A percentile compares a stretch with the other conserved stretches of the same genome.
phyloP scores from a whole-genome alignment of 2,888 invertebrate species.

The Synergus gifuensis region DNA sequence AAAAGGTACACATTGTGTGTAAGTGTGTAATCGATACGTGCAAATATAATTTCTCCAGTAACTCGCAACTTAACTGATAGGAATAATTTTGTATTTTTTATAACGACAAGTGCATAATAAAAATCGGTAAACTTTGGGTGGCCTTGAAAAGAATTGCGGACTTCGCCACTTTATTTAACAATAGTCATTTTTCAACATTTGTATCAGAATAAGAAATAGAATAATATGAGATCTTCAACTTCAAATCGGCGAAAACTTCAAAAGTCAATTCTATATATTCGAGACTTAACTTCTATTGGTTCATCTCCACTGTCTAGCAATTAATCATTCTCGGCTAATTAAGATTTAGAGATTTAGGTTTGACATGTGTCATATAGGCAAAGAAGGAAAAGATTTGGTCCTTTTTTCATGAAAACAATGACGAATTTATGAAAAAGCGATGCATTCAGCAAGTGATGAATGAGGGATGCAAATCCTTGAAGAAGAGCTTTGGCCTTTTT shows the following conservation, averaged over 20 bases:
- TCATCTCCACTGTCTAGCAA: neutral
- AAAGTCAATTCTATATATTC: too few species aligned
- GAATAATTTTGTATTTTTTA: neutral
- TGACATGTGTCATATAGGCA: neutral
- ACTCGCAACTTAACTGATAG: slow-evolving; percentile 6
- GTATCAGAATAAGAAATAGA: too few species aligned
- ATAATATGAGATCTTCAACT: too few species aligned
- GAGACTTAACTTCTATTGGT: too few species aligned
- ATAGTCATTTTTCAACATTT: too few species aligned
- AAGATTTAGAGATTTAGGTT: neutral
- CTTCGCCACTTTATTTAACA: too few species aligned
- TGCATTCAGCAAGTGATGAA: neutral
- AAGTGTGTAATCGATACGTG: neutral
- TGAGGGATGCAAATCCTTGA: neutral
- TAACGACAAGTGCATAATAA: neutral
- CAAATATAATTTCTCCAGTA: slow-evolving; percentile 5
- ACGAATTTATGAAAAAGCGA: neutral
- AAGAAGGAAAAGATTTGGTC: neutral
- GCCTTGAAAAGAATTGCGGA: neutral
- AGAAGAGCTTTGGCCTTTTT: slow-evolving; percentile 9
- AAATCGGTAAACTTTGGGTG: neutral
- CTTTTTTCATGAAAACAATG: neutral
- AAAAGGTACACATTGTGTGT: neutral
- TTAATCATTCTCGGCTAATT: neutral
- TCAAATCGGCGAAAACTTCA: too few species aligned